Evolutionary conservation across 2,888 invertebrate species (phyloP), one percentile per base, ranked within the genome.

Genomic region (Anthoptus insignis): DNA sequence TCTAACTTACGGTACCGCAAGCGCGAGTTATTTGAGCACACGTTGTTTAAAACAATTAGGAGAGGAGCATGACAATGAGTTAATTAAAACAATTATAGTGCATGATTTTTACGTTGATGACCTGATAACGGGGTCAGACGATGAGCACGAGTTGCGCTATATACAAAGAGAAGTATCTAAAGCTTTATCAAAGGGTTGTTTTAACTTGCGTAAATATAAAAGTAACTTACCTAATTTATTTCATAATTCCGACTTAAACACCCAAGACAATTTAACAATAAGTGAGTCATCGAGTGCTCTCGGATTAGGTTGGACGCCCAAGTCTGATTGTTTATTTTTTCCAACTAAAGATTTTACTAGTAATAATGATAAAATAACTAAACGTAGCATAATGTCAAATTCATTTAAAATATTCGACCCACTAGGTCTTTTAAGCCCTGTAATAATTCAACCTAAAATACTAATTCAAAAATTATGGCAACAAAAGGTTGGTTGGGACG

Each of bases 241-340:
- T 39, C 14, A 68, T n/a, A 22, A 60, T 50, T 16, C 29, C 8
- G 42, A 50, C 27, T 45, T 56, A 32, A 53, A 34, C 19, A 9
- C 11, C 2, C 37, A 65, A 13, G 69, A 73, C 29, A 66, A 64
- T 7, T 49, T 73, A 53, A 71, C 54, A 45, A 59, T 74, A 2
- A 75, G 76, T 50, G 70, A 73, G 14, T 71, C 76, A 3, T 39
- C 70, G 6, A 73, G 64, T 32, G 72, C 75, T 7, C 71, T 76
- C 5, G 75, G 74, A 5, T 50, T 76, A 4, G 72, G 73, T 8
- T 74, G 73, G 73, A 59, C 54, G 21, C 75, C 74, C 0, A 37
- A 14, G 5, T 63, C 1, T 34, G 74, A 74, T 24, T 63, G 39
- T 2, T 14, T 72, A 14, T 45, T 70, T 63, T 70, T 73, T 61